Evolutionary conservation across 2,113 vertebrate genomes (phyloP).

Genomic region (Anarhynchus alexandrinus): DNA sequence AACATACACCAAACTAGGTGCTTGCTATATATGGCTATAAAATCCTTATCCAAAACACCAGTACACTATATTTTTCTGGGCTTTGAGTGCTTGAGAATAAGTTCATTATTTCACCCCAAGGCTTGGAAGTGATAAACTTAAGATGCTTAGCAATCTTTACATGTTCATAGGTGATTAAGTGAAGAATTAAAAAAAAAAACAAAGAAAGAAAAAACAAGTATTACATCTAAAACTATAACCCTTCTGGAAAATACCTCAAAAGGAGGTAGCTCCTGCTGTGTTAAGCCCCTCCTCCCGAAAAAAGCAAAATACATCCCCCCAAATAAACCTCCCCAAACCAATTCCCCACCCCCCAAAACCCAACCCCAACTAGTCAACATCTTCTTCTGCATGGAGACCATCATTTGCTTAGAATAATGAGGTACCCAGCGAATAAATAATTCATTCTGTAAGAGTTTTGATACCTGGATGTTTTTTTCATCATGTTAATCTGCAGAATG

Average conservation of each 20-base stretch:
- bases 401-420: background rate
- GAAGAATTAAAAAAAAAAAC: background rate
- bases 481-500: background rate
- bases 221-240: background rate
- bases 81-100: background rate
- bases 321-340: background rate
- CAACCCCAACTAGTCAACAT: background rate
- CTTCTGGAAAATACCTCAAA: background rate
- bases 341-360: fast-evolving
- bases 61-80: background rate
- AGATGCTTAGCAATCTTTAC: background rate
- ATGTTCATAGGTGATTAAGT: background rate
- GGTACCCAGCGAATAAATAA: background rate
- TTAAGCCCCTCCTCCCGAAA: background rate
- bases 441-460: background rate
- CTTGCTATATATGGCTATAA: background rate
- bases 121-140: background rate
- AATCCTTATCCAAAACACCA: background rate
- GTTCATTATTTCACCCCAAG: background rate
- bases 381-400: background rate
- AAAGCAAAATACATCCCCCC: fast-evolving
- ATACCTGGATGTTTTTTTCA: background rate
- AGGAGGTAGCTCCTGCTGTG: background rate
- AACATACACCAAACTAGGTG: background rate
- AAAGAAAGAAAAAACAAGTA: background rate